Evolutionary conservation across 2,113 vertebrate genomes (phyloP).

Genomic region (Dromaius novaehollandiae): DNA sequence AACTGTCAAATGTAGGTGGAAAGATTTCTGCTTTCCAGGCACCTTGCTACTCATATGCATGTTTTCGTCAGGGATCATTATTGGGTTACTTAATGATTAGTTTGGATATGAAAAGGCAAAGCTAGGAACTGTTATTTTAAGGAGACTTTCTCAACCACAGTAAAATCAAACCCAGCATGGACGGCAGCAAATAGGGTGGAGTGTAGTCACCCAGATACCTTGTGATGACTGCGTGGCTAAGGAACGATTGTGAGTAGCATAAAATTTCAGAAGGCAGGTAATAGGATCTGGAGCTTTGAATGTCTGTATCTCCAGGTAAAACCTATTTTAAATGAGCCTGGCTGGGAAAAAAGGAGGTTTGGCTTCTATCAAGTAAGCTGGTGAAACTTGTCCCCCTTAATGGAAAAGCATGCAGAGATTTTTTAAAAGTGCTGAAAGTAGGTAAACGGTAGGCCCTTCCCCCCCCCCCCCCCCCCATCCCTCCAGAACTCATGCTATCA

Average conservation of each 20-base stretch:
- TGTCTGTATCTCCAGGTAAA: neutral
- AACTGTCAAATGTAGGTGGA: neutral
- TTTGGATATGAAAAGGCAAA: constrained; percentile 64
- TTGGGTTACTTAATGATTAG: constrained; percentile 48
- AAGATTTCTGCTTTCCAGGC: neutral
- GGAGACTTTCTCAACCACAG: constrained; percentile 9
- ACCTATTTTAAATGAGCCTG: neutral
- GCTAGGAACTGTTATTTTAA: constrained; percentile 43
- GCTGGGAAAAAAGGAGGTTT: neutral
- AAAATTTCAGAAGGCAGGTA: neutral
- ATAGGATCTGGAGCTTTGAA: neutral
- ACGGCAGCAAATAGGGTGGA: neutral
- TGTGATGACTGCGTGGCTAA: neutral
- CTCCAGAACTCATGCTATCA: too few species aligned
- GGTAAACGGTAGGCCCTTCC: neutral
- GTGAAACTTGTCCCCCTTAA: neutral
- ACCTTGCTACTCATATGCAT: neutral
- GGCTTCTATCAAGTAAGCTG: neutral
- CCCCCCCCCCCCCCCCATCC: neutral
- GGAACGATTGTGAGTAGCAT: neutral
- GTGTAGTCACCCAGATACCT: neutral
- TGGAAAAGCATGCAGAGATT: neutral
- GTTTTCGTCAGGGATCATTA: constrained; percentile 57
- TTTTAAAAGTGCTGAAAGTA: neutral
- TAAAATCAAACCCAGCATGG: constrained; percentile 28